Base-by-base conservation (phyloP, 2,797 vertebrate species). In the Acestrorhynchus altus region DNA sequence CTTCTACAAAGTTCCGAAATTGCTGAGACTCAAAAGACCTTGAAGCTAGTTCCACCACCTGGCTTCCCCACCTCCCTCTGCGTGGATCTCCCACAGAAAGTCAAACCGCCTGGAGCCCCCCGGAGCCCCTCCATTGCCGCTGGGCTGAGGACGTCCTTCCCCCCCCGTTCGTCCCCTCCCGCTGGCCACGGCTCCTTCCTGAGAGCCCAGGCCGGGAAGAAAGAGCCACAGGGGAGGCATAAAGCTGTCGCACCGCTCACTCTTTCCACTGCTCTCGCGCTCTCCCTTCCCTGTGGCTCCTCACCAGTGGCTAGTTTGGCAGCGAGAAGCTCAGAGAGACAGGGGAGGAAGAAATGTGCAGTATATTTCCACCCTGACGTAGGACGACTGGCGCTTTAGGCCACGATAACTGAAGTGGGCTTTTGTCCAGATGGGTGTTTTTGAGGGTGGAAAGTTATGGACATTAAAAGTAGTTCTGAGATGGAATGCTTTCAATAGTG, bases 231-330 rank as follows among this genome's bases (percentile, higher is more conserved):
- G 39, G 92, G 89, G 92, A 93, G 86, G 87, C 88, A 89, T 93
- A 93, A 93, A 93, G 89, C 92, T 93, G 92, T 93, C 90, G 80
- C 81, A 90, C 88, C 90, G 88, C 91, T 93, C 92, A 93, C 88
- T 93, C 89, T 93, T 93, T 93, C 92, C 92, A 92, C 89, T 89
- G 83, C 89, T 88, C 89, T 89, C 85, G 82, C 20, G 84, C 88
- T 90, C 89, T 86, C 87, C 85, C 87, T 89, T 90, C 89, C 88
- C 88, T 84, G 84, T 90, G 88, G 90, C 89, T 90, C 79, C 79
- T 46, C 81, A 80, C 91, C 91, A 90, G 90, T 88, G 88, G 88
- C 71, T 78, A 90, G 83, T 92, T 92, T 92, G 92, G 91, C 91
- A 91, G 90, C 87, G 81, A 71, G 83, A 81, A 84, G 87, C 86